Conservation (phyloP, 1,140 invertebrate genomes). For the Cyclargus thomasi region DNA sequence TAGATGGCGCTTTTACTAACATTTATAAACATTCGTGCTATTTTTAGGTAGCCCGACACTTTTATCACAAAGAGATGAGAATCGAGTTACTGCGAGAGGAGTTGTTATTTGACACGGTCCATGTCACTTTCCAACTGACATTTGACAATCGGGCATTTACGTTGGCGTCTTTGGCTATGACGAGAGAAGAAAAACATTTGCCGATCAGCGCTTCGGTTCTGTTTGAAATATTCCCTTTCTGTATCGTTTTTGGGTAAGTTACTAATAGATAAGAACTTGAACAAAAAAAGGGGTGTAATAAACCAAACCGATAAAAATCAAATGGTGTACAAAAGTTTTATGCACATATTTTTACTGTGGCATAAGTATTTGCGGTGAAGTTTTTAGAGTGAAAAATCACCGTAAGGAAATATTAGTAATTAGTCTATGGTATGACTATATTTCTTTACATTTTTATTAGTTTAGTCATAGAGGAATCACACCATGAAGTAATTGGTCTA, state of each 20-base stretch:
- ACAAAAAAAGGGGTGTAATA: background rate
- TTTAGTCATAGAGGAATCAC: too few relatives aligned
- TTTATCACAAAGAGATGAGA: conserved; percentile 94
- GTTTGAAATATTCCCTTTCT: conserved; percentile 98
- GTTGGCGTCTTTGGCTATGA: conserved; percentile 86
- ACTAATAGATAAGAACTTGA: background rate
- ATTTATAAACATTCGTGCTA: background rate
- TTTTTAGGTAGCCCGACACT: conserved; percentile 87
- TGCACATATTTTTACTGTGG: too few relatives aligned
- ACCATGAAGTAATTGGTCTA: too few relatives aligned
- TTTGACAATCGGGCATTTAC: conserved; percentile 96
- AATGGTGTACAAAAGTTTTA: too few relatives aligned
- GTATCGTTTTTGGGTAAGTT: conserved; percentile 93
- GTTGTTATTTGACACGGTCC: conserved; percentile 90
- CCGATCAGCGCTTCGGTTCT: conserved; percentile 91
- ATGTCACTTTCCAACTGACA: conserved; percentile 93
- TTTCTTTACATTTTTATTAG: too few relatives aligned
- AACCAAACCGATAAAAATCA: too few relatives aligned
- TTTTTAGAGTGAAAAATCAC: too few relatives aligned
- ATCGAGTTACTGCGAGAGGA: conserved; percentile 93
- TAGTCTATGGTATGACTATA: too few relatives aligned
- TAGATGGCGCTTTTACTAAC: background rate
- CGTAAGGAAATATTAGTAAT: too few relatives aligned
- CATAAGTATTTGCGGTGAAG: too few relatives aligned
- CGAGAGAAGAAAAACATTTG: conserved; percentile 89